phyloP scores from a whole-genome alignment of 2,797 vertebrate species.

The Philypnodon macrostomus region DNA sequence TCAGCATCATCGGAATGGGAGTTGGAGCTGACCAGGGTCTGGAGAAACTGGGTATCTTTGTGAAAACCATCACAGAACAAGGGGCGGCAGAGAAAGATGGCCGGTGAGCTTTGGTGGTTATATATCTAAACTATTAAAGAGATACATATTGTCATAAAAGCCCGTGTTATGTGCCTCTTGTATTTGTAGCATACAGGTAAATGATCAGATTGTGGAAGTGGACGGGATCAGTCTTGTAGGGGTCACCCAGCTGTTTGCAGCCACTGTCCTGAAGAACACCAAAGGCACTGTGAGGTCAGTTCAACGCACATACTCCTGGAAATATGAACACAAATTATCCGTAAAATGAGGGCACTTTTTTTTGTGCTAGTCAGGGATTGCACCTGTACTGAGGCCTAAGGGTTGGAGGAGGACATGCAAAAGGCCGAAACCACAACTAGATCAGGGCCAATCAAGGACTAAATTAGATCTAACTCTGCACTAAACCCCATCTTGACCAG shows the following conservation, averaged over 20 bases:
- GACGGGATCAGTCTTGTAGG: constrained; percentile 90
- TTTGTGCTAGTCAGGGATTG: no score
- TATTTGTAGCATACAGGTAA: constrained; percentile 85
- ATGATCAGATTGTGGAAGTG: constrained; percentile 94
- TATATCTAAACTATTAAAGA: background rate
- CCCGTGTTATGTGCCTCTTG: no score
- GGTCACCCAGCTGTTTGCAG: constrained; percentile 90
- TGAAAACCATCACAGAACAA: constrained; percentile 90
- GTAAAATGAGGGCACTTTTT: no score
- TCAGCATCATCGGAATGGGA: constrained; percentile 95
- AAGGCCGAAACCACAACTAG: no score
- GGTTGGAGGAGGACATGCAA: no score
- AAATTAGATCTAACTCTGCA: no score
- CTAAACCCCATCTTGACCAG: no score
- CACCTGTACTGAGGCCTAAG: no score
- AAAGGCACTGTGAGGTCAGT: constrained; percentile 88
- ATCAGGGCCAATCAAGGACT: no score
- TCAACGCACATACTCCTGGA: no score
- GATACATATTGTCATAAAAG: no score
- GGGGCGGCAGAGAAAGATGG: constrained; percentile 88
- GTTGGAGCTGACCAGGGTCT: constrained; percentile 92
- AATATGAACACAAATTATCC: no score
- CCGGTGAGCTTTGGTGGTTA: constrained; percentile 72
- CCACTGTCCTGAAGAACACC: constrained; percentile 93
- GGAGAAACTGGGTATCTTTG: constrained; percentile 92